These are phyloP conservation scores for Diploptera punctata DNA, from an alignment of 2,888 invertebrate genomes.

Conservation along the genomic window DNA sequence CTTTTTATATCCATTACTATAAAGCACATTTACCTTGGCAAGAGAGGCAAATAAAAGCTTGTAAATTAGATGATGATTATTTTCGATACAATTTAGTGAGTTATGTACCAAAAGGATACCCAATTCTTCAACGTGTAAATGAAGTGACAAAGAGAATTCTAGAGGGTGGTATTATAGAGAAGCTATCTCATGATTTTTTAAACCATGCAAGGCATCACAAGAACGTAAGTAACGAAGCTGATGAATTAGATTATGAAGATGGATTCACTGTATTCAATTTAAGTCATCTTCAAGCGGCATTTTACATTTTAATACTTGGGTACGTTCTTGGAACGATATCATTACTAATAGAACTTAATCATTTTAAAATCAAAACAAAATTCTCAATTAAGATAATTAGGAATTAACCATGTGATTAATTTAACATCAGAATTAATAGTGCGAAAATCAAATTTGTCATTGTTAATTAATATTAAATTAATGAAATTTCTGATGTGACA, in stretches of 20 bases:
- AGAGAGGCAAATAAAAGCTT: neutral
- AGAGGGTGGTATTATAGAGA: neutral
- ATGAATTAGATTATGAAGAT: neutral
- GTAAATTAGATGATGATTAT: neutral
- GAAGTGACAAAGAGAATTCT: neutral
- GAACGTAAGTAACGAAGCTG: neutral
- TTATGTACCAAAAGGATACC: constrained; percentile 1
- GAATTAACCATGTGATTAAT: too few species aligned
- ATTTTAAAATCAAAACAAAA: neutral
- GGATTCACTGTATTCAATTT: neutral
- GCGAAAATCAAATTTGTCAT: too few species aligned
- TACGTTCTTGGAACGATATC: neutral
- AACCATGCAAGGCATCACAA: too few species aligned
- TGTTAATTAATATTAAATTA: too few species aligned
- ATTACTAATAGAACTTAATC: neutral
- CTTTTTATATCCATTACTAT: neutral
- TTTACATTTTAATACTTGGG: neutral
- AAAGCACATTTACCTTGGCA: neutral
- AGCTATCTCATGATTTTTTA: too few species aligned
- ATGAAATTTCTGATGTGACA: too few species aligned
- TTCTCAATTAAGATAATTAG: too few species aligned
- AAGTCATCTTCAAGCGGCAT: neutral
- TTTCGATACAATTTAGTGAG: neutral
- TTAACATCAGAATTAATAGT: too few species aligned
- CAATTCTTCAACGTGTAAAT: neutral